Conservation (phyloP, 2,888 invertebrate genomes). For the Schrankia costaestrigalis region DNA sequence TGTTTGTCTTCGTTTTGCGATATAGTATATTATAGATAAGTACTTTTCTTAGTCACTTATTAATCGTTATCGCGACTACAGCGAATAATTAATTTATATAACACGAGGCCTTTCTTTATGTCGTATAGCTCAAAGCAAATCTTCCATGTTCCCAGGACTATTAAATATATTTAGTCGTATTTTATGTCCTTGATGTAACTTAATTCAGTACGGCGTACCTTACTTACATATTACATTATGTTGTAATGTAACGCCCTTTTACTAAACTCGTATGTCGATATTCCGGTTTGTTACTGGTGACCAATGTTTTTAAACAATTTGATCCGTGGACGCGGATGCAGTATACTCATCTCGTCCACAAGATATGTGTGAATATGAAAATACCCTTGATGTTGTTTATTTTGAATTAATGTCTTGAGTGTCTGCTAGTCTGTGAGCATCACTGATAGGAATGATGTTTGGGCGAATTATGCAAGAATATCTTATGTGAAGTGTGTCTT, state of each 20-base stretch:
- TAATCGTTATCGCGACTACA: too few relatives aligned
- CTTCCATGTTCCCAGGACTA: constrained; percentile 9
- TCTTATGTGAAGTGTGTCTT: constrained; percentile 58
- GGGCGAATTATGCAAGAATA: constrained; percentile 77
- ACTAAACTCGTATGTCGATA: constrained; percentile 23
- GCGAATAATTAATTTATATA: constrained; percentile 9
- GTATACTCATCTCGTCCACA: constrained; percentile 14
- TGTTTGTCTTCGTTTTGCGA: too few relatives aligned
- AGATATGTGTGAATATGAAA: constrained; percentile 16
- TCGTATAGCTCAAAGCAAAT: constrained; percentile 21
- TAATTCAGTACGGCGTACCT: too few relatives aligned
- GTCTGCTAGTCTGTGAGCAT: constrained; percentile 79
- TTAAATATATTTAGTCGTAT: constrained; percentile 5
- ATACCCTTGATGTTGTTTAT: constrained; percentile 18
- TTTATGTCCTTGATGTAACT: too few relatives aligned
- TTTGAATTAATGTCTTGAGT: constrained; percentile 50
- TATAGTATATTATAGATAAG: too few relatives aligned
- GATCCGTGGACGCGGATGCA: constrained; percentile 15
- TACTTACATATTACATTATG: too few relatives aligned
- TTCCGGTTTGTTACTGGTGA: constrained; percentile 27
- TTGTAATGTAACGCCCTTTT: too few relatives aligned
- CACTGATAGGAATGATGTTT: constrained; percentile 78
- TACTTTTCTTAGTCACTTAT: too few relatives aligned
- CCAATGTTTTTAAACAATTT: constrained; percentile 28
- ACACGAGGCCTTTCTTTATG: constrained; percentile 10